Evolutionary conservation across 1,140 invertebrate genomes (phyloP), one percentile per base, ranked within the genome.

Genomic region (Macrostomum lignano): DNA sequence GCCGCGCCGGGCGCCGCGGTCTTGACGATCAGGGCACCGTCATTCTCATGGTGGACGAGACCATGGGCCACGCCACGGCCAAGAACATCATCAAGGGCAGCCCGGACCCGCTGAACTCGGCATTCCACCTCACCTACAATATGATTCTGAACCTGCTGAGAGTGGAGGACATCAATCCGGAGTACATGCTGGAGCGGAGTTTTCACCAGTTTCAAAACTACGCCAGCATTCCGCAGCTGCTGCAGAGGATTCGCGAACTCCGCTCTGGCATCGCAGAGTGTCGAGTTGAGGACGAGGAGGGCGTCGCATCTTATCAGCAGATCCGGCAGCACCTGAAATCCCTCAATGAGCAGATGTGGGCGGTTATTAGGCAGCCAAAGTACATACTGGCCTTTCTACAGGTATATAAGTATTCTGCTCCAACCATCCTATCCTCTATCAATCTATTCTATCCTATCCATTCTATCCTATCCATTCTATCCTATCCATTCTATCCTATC

Each of bases 141-240:
- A 99, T 99, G 91, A 81, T 98, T 7, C 58, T 96, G 6, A 96
- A 96, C 66, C 61, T 96, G 38, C 56, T 96, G 22, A 41, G 67
- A 49, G 91, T 99, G 4, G 88, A 98, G 60, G 88, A 93, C 61
- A 93, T 98, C 36, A 96, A 96, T 65, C 88, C 91, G 0, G 84
- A 98, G 53, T 96, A 88, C 44, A 94, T 99, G 79, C 61, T 99
- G 44, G 82, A 96, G 51, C 66, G 82, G 39, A 88, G 79, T 45
- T 99, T 99, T 55, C 88, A 73, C 58, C 88, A 98, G 53, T 99
- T 96, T 49, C 91, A 99, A 61, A 96, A 94, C 62, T 88, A 93
- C 60, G 68, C 81, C 0, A 64, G 69, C 14, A 82, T 98, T 44
- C 91, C 91, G 14, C 24, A 33, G 9, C 20, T 6, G 15, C 20